Evolutionary conservation across 2,797 vertebrate species (phyloP), one percentile per base, ranked within the genome.

Genomic region (Notoglanidium macrostoma): DNA sequence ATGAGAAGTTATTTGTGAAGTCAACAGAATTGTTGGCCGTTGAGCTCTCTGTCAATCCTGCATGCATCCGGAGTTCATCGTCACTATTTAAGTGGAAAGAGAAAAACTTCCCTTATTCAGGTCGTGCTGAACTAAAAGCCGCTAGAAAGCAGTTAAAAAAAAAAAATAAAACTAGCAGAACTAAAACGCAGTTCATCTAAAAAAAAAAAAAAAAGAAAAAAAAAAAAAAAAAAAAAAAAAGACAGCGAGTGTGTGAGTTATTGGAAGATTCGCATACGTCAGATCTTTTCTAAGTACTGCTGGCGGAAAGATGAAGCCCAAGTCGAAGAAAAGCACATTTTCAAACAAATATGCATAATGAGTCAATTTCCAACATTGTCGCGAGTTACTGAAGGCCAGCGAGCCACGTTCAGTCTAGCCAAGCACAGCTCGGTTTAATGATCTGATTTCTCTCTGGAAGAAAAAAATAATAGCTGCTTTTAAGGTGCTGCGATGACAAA

Each of bases 391-490:
- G 80, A 51, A 5, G 44, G 80, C 63, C 44, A 65, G 44, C 4
- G 10, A 44, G 80, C 44, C 61, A 49, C 44, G 12, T 65, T 77
- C 44, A 32, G 19, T 63, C 17, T 23, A 59, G 51, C 76, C 76
- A 49, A 44, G 44, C 19, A 46, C 9, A 29, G 63, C 35, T 59
- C 63, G 1, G 35, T 81, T 81, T 72, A 82, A 73, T 86, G 40
- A 61, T 44, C 67, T 35, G 78, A 73, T 35, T 57, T 72, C 63
- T 70, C 51, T 59, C 76, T 72, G 63, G 32, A 80, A 70, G 54
- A 59, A 29, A 80, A 44, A 21, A 72, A 82, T 70, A 82, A 61
- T 29, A 68, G 77, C 26, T 80, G 54, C 51, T 49, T 73, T 86
- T 63, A 61, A 15, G 46, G 54, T 59, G 54, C 26, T 32, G 65